These are phyloP conservation scores for Rhimphoctona megacephalus DNA, from an alignment of 2,888 invertebrate species.

Conservation along the genomic window DNA sequence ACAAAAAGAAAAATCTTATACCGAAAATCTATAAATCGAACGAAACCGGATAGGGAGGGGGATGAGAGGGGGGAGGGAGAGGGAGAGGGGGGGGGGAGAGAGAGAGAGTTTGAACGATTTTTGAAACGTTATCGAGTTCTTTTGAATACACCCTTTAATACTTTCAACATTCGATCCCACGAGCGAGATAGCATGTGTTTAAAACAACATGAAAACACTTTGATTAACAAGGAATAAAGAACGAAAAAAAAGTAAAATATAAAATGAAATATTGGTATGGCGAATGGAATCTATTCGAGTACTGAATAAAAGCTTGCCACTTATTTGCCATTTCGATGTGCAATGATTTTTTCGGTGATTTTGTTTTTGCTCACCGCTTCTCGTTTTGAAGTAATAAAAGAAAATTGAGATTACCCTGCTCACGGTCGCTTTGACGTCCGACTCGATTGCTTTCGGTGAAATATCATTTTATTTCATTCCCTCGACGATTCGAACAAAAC, in stretches of 20 bases:
- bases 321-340: not conserved
- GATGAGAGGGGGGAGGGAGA: not conserved
- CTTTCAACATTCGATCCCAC: not conserved
- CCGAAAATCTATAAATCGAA: conserved; percentile 29
- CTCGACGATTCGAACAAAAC: not conserved
- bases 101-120: conserved; percentile 29
- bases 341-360: not conserved
- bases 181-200: not conserved
- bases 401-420: conserved; percentile 1
- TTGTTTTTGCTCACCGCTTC: not conserved
- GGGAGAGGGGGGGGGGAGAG: not conserved
- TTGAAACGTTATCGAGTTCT: conserved; percentile 7
- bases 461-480: conserved; percentile 1
- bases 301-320: not conserved
- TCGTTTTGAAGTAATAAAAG: not conserved
- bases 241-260: conserved; percentile 4
- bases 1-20: conserved; percentile 6
- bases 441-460: conserved; percentile 6
- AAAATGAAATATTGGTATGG: not conserved
- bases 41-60: not conserved
- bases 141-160: conserved; percentile 9
- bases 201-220: not conserved
- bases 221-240: not conserved
- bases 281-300: conserved; percentile 8
- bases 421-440: not conserved